A percentile compares a stretch with the other conserved stretches of the same genome.
Evolutionary conservation across 2,113 vertebrate species (phyloP).

Genomic region (Desmodus rotundus): DNA sequence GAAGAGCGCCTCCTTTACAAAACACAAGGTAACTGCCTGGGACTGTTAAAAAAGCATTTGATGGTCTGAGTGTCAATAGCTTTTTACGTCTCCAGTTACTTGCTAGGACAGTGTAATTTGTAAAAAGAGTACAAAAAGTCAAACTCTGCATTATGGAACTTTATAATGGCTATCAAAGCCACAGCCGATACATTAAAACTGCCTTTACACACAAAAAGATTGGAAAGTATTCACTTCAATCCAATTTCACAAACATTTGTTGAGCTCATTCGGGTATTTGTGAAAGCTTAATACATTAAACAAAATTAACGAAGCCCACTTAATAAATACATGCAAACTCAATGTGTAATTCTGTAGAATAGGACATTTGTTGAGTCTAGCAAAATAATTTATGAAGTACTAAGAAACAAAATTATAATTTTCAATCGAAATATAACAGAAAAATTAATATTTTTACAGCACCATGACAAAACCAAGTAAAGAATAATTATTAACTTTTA

Average conservation of each 20-base stretch:
- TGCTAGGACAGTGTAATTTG: background rate
- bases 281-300: background rate
- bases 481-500: background rate
- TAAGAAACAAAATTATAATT: background rate
- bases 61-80: background rate
- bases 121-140: background rate
- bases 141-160: background rate
- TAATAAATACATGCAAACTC: background rate
- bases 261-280: background rate
- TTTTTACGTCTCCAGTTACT: background rate
- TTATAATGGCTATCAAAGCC: background rate
- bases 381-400: background rate
- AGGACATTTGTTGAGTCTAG: background rate
- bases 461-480: background rate
- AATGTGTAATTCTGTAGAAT: background rate
- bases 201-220: background rate
- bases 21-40: slow-evolving; percentile 74
- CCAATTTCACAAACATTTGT: background rate
- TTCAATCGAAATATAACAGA: background rate
- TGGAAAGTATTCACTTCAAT: background rate
- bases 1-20: slow-evolving; percentile 73
- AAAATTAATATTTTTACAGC: background rate
- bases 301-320: background rate
- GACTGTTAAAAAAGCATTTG: background rate
- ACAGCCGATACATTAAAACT: background rate